These are phyloP conservation scores for Macrobrachium nipponense DNA, from an alignment of 1,140 invertebrate species.

Conservation along the genomic window DNA sequence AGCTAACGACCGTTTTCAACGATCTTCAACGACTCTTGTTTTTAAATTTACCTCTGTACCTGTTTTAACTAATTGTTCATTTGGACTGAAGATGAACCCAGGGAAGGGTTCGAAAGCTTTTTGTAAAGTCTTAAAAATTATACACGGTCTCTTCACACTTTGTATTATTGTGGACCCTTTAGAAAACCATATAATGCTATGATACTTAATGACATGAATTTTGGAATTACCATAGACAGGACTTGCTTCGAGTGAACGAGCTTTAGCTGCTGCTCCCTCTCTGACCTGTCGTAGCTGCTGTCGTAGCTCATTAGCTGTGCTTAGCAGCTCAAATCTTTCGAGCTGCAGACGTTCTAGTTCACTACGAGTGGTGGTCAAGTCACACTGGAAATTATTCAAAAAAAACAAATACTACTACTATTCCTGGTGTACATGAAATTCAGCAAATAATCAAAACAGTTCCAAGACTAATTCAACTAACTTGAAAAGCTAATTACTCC, in stretches of 20 bases:
- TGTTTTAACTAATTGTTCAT: too few relatives aligned
- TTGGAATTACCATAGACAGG: slow-evolving; percentile 32
- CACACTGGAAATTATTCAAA: slow-evolving; percentile 42
- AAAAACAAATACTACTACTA: neutral
- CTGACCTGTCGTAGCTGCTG: slow-evolving; percentile 50
- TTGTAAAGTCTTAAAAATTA: too few relatives aligned
- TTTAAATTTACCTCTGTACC: too few relatives aligned
- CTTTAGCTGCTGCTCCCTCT: slow-evolving; percentile 32
- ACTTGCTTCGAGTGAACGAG: slow-evolving; percentile 22
- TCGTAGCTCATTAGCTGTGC: slow-evolving; percentile 50
- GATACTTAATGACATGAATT: neutral
- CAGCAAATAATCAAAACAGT: neutral
- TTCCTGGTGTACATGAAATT: neutral
- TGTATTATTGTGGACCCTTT: too few relatives aligned
- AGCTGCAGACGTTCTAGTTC: slow-evolving; percentile 59
- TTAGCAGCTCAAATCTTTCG: slow-evolving; percentile 58
- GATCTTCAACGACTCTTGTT: too few relatives aligned
- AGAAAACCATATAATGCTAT: too few relatives aligned
- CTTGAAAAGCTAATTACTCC: too few relatives aligned
- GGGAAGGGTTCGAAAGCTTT: too few relatives aligned
- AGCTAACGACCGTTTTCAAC: too few relatives aligned
- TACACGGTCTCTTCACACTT: too few relatives aligned
- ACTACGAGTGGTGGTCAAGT: slow-evolving; percentile 50
- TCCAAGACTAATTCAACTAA: too few relatives aligned
- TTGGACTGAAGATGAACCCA: too few relatives aligned